Base-by-base conservation (phyloP, 1,140 invertebrate species). In the Ceratitis capitata region DNA sequence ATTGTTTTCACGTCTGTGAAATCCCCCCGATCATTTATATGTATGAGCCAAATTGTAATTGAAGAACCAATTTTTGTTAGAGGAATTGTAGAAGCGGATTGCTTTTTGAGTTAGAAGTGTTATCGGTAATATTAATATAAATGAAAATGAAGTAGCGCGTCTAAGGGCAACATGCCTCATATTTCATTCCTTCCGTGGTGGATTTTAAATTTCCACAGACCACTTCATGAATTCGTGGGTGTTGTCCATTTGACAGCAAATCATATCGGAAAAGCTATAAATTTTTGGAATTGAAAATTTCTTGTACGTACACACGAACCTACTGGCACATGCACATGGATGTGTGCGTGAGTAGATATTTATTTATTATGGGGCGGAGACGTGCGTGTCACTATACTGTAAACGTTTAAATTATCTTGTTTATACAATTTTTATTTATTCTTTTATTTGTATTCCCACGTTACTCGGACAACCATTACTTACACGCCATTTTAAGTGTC, bases 211-310 rank as follows among this genome's bases (percentile, higher is more conserved):
- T 39, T 35, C 64, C 39, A 69, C 35, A 42, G 19, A n/a, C 39
- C 4, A 78, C 58, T 12, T n/a, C 7, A 12, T 1, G 58, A n/a
- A 4, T 1, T 69, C 29, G 61, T 69, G 16, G 61, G 61, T 19
- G 9, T 32, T 26, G 19, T 14, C 19, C 19, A 0, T 45, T 45
- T 78, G 39, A 42, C 69, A 78, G 14, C 39, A 45, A 78, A 78
- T 78, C 69, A 78, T 78, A 78, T 78, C 69, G 39, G 39, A 10
- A 45, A 78, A 19, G 35, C 69, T 39, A 78, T 78, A 78, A 78
- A 78, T 78, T 78, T 78, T n/a, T 78, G 23, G 39, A 45, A 78
- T 26, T 42, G 69, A 45, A 23, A n/a, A 32, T 26, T 78, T 39
- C 39, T 6, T 74, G 32, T 74, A 74, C 26, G 64, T 39, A n/a